These are phyloP conservation scores for Nomada fucata DNA, from an alignment of 2,888 invertebrate genomes.

Conservation along the genomic window DNA sequence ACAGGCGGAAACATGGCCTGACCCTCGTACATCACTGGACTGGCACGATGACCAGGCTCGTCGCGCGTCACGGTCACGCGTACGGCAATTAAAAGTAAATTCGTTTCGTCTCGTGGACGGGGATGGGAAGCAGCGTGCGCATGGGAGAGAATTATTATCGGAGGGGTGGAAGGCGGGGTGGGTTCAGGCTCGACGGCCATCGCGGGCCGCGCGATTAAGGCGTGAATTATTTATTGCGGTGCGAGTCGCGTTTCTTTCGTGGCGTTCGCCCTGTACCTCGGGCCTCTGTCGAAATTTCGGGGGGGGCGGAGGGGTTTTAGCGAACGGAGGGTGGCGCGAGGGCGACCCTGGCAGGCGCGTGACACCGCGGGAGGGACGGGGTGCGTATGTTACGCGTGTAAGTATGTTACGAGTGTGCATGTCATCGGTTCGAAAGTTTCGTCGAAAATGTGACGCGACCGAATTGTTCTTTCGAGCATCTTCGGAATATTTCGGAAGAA, in stretches of 20 bases:
- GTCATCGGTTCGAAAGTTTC: not conserved
- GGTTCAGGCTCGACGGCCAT: not conserved
- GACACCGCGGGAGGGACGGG: not conserved
- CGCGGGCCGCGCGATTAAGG: slow-evolving; percentile 32
- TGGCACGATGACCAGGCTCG: slow-evolving; percentile 21
- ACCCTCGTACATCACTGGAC: slow-evolving; percentile 81
- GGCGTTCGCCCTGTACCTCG: too few relatives aligned
- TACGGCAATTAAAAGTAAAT: slow-evolving; percentile 69
- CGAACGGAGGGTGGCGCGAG: not conserved
- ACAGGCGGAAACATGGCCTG: slow-evolving; percentile 84
- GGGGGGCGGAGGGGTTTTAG: not conserved
- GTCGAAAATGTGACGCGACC: too few relatives aligned
- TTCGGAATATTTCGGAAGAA: too few relatives aligned
- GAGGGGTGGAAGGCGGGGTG: slow-evolving; percentile 10
- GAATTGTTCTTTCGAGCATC: too few relatives aligned
- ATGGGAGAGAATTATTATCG: slow-evolving; percentile 38
- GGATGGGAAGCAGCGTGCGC: not conserved
- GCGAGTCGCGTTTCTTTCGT: not conserved
- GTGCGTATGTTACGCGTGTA: not conserved
- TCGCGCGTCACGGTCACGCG: slow-evolving; percentile 40
- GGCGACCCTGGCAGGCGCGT: not conserved
- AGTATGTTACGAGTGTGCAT: too few relatives aligned
- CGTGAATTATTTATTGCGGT: slow-evolving; percentile 54
- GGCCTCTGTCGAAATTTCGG: not conserved
- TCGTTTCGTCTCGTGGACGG: slow-evolving; percentile 54